Evolutionary conservation across 2,797 vertebrate species (phyloP).

Genomic region (Stomatorhinus walkeri): DNA sequence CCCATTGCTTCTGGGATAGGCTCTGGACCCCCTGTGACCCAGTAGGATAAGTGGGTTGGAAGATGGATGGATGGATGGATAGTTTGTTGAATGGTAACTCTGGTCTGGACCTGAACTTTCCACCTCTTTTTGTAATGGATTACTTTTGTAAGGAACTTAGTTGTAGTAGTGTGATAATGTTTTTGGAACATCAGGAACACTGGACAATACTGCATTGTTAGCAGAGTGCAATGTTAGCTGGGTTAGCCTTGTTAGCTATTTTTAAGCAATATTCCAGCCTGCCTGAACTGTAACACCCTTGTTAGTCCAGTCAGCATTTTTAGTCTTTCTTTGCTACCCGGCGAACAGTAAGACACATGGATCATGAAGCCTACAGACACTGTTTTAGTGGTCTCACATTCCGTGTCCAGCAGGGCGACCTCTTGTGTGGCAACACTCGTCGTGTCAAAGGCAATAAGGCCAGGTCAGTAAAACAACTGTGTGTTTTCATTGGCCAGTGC

Average conservation of each 20-base stretch:
- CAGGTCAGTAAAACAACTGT: background rate
- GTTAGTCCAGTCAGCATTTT: background rate
- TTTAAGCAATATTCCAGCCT: background rate
- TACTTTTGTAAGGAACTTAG: background rate
- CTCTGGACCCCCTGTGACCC: no score
- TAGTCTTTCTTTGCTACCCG: background rate
- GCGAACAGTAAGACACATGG: background rate
- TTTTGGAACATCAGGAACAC: background rate
- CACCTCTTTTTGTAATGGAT: background rate
- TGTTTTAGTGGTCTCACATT: background rate
- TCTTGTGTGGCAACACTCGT: background rate
- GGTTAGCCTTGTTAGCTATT: background rate
- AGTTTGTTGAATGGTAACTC: background rate
- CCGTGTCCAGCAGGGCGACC: background rate
- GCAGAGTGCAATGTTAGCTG: background rate
- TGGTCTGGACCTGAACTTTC: background rate
- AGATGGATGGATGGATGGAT: no score
- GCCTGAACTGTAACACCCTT: background rate
- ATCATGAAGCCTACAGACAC: background rate
- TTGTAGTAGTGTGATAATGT: background rate
- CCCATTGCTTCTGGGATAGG: no score
- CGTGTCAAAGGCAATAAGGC: background rate
- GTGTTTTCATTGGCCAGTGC: background rate
- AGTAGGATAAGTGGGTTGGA: no score
- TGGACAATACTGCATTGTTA: background rate